Evolutionary conservation across 2,797 vertebrate species (phyloP).

Genomic region (Myoxocephalus aenaeus): DNA sequence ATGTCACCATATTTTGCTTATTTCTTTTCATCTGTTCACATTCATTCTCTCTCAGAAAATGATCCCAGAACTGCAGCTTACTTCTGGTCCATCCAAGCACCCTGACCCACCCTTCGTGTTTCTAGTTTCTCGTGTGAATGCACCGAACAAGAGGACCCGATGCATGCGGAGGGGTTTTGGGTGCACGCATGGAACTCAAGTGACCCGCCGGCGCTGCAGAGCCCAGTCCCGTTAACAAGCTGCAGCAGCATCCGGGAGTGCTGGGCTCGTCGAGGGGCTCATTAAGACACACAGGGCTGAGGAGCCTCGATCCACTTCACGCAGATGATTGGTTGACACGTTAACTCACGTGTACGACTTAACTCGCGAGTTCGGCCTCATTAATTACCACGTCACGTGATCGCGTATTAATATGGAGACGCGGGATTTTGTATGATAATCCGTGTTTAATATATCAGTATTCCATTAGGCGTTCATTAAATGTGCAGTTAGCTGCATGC

Average conservation of each 20-base stretch:
- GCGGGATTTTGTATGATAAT: not conserved
- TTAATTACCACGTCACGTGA: not conserved
- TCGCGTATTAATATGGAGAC: not conserved
- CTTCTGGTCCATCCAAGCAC: not conserved
- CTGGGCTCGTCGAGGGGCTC: not conserved
- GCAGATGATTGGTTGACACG: conserved; percentile 5
- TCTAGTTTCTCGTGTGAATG: not conserved
- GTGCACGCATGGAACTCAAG: not conserved
- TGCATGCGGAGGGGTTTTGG: not conserved
- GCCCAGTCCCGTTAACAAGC: conserved; percentile 14
- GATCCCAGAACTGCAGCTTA: not conserved
- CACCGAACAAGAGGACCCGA: not conserved
- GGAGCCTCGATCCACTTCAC: not conserved
- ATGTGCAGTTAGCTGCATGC: not conserved
- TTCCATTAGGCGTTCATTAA: not conserved
- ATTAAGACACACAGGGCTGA: not conserved
- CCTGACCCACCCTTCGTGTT: not conserved
- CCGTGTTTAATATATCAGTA: not conserved
- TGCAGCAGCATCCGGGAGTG: conserved; percentile 16
- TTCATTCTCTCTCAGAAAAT: not conserved
- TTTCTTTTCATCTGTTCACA: not conserved
- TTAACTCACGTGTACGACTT: not conserved
- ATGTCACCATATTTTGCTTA: not conserved
- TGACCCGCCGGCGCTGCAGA: not conserved
- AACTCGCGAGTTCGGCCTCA: not conserved